Conservation (phyloP, 2,888 invertebrate species). For the Xiphydria camelus region DNA sequence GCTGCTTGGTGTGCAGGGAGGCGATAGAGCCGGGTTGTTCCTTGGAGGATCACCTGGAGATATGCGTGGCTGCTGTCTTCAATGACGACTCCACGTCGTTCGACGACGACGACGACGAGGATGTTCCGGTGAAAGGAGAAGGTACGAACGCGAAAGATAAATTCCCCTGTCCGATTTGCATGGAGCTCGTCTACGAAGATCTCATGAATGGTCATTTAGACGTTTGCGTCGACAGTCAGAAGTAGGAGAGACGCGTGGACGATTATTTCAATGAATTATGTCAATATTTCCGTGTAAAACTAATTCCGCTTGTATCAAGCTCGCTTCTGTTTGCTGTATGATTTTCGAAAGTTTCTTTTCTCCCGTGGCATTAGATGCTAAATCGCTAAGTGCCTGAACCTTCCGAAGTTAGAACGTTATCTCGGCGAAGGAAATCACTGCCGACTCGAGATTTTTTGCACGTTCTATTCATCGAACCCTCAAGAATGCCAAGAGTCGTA, state of each 20-base stretch:
- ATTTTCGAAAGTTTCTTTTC: too few relatives aligned
- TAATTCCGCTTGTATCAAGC: too few relatives aligned
- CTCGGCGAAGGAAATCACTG: too few relatives aligned
- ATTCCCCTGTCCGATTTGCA: slow-evolving; percentile 67
- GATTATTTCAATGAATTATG: too few relatives aligned
- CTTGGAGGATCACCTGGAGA: slow-evolving; percentile 59
- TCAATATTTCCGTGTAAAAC: too few relatives aligned
- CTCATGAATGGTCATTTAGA: slow-evolving; percentile 68
- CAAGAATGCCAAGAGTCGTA: too few relatives aligned
- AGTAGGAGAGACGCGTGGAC: neutral
- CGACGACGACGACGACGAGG: slow-evolving; percentile 24
- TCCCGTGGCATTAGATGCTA: too few relatives aligned
- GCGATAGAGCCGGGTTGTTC: slow-evolving; percentile 29
- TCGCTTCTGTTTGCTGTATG: too few relatives aligned
- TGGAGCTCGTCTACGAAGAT: slow-evolving; percentile 59
- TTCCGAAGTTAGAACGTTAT: too few relatives aligned
- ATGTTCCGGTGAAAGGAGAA: slow-evolving; percentile 40
- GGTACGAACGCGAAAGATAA: slow-evolving; percentile 57
- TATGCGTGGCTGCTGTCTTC: slow-evolving; percentile 55
- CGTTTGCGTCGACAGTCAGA: slow-evolving; percentile 50
- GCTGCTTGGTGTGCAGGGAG: slow-evolving; percentile 43
- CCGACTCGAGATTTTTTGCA: too few relatives aligned
- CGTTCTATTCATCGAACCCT: too few relatives aligned
- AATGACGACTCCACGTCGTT: slow-evolving; percentile 47
- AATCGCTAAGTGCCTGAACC: too few relatives aligned